Evolutionary conservation across 2,113 vertebrate genomes (phyloP).

Genomic region (Scytalopus superciliaris): DNA sequence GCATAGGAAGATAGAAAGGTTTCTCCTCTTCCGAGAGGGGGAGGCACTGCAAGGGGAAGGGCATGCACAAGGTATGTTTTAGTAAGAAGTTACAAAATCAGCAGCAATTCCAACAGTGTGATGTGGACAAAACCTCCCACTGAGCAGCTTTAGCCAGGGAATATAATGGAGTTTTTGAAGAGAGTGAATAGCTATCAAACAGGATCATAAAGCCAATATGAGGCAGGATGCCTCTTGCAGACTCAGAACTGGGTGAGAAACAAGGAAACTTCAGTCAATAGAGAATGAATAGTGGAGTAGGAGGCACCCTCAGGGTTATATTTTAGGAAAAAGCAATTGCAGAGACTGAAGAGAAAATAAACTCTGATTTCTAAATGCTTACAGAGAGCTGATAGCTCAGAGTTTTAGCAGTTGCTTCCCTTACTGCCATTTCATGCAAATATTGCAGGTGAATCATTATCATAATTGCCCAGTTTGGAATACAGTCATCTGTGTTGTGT

Average conservation of each 20-base stretch:
- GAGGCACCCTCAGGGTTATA: not conserved
- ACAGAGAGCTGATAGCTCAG: not conserved
- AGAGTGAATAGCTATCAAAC: not conserved
- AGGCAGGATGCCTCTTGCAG: not conserved
- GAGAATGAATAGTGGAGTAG: not conserved
- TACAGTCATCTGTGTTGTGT: not conserved
- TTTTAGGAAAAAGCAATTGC: slow-evolving; percentile 45
- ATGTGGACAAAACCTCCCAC: not conserved
- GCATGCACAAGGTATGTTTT: accelerated
- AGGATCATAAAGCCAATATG: not conserved
- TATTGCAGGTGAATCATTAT: slow-evolving; percentile 34
- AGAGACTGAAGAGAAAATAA: slow-evolving; percentile 17
- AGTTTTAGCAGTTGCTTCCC: not conserved
- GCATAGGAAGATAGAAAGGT: not conserved
- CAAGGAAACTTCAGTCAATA: not conserved
- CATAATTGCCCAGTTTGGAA: slow-evolving; percentile 1
- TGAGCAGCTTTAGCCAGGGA: not conserved
- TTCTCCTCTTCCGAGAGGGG: not conserved
- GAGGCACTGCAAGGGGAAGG: not conserved
- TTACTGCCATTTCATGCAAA: slow-evolving; percentile 30
- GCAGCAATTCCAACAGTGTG: not conserved
- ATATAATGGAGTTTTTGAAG: not conserved
- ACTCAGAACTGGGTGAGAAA: not conserved
- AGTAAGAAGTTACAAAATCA: not conserved
- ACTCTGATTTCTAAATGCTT: slow-evolving; percentile 15